Evolutionary conservation across 2,888 invertebrate species (phyloP), one percentile per base, ranked within the genome.

Genomic region (Drosophila buzzatii): DNA sequence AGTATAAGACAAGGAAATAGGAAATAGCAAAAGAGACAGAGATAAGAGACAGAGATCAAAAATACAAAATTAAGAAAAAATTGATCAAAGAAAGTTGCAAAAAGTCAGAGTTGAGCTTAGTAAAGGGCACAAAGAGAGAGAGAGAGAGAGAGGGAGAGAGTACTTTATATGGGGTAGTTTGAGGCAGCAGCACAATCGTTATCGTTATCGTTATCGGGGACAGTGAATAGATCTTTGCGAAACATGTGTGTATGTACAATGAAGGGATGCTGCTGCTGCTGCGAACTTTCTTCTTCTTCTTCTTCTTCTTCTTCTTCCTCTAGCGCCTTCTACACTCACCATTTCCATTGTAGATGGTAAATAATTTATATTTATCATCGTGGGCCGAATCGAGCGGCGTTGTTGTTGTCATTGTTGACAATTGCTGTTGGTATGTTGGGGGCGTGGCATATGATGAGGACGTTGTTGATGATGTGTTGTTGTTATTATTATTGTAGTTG

Each of bases 341-440:
- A 91, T 92, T 93, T 92, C 92, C 93, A 89, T 85, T 85, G 71
- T 89, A 93, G 86, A 93, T 93, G 81, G 93, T 93, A 91, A 91
- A 93, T 87, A 93, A 89, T 88, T 91, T 92, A 86, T 91, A 92
- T 91, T 92, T 92, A 90, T 93, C 93, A 91, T 93, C 93, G 88
- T 88, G 81, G 59, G 76, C 79, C 74, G 70, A 70, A 70, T 89
- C 87, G 67, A 86, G 73, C 64, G 86, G 81, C 65, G 89, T 84
- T 62, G 90, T 81, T 76, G 82, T 70, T 76, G 82, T 89, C 74
- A 85, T 62, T 84, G 80, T 87, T 59, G 85, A 86, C 81, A 85
- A 64, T 87, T 90, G 89, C 72, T 90, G 91, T 90, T 90, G 87
- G 81, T 82, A 86, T 77, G 59, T 81, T 76, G 89, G 80, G 74